Evolutionary conservation across 2,888 invertebrate genomes (phyloP), one percentile per base, ranked within the genome.

Genomic region (Caenorhabditis becei): DNA sequence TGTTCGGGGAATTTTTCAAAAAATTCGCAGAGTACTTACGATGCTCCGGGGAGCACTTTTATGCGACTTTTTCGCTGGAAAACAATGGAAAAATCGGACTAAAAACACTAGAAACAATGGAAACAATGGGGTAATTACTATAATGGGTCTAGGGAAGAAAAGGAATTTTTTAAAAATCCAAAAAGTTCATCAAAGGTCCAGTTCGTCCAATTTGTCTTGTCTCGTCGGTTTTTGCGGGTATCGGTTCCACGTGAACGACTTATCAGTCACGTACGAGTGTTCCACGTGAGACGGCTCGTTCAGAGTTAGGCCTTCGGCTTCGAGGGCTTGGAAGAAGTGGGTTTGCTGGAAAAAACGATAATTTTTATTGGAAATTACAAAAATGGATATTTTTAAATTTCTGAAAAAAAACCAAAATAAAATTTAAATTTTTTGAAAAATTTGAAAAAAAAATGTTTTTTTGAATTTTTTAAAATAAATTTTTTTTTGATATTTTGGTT

Each of bases 191-290:
- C 66, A 79, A 24, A 88, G 77, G 14, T 41, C 41, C 41, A 41
- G 14, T 67, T 89, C 89, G 75, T 89, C 89, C 51, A 89, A 79
- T 69, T 89, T 89, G 69, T 87, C 86, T 67, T 88, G 80, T 35
- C 88, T 82, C 4, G 65, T 88, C 61, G 87, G 82, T 63, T 88
- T 84, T 20, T 77, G 62, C 8, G 84, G 65, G 78, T 61, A 80
- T 23, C 81, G 66, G 24, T 85, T 80, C 88, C 88, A 89, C 10
- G 86, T 83, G 63, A 88, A 81, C 32, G 84, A 62, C 23, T 84
- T 79, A 66, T 89, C 89, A 41, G 83, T 88, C 24, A 84, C 85
- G 89, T 86, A 86, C 8, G 83, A 80, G 79, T 88, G 89, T 71
- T 88, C 85, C 61, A 88, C 67, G n/a, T 79, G 65, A 8, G 59